Conservation (phyloP, 2,797 vertebrate species). For the Phrynocephalus vlangalii region DNA sequence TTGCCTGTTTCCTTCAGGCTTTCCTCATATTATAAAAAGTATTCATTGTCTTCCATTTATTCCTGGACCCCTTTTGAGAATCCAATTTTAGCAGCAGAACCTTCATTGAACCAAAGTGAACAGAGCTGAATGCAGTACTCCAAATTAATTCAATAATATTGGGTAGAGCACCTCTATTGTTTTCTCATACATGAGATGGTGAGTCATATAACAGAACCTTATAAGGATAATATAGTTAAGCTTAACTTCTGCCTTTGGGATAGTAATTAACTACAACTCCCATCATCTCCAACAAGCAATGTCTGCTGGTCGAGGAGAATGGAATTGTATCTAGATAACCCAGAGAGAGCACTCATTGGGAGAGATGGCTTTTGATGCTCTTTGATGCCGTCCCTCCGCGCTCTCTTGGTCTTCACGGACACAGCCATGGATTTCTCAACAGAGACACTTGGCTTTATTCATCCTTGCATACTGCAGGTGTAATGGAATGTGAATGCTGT, state of each 20-base stretch:
- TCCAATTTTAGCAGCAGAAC: too few relatives aligned
- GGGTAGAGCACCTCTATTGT: background rate
- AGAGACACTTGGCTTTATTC: slow-evolving; percentile 28
- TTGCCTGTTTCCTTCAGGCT: background rate
- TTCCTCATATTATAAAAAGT: too few relatives aligned
- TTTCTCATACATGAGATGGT: background rate
- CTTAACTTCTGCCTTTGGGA: background rate
- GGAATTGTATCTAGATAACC: background rate
- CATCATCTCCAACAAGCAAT: background rate
- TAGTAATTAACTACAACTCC: background rate
- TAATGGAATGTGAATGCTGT: slow-evolving; percentile 36
- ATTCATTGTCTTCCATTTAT: background rate
- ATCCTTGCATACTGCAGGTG: slow-evolving; percentile 48
- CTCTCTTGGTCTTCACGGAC: background rate
- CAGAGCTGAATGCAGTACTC: background rate
- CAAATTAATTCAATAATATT: background rate
- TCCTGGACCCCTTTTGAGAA: background rate
- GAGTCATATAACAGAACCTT: too few relatives aligned
- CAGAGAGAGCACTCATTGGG: too few relatives aligned
- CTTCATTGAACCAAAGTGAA: background rate
- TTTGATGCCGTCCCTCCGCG: background rate
- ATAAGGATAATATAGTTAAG: too few relatives aligned
- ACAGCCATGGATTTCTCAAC: slow-evolving; percentile 3
- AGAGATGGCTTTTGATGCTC: background rate
- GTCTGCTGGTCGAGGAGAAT: background rate